Percentiles rank a stretch among this genome's conserved stretches.
phyloP scores from a whole-genome alignment of 2,797 vertebrate genomes.

The Poliocrania exsul region DNA sequence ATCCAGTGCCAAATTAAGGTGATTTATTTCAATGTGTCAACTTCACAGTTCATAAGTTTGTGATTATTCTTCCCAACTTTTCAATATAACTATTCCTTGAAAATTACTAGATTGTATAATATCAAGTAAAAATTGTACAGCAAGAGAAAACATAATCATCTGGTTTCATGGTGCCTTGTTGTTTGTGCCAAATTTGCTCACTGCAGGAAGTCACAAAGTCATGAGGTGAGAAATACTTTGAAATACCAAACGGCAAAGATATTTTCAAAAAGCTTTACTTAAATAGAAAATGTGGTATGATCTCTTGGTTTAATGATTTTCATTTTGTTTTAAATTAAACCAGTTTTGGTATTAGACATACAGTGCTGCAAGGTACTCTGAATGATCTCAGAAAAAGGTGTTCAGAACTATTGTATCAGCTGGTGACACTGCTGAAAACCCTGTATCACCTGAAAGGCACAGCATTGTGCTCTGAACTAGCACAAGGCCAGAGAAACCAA shows the following conservation, averaged over 20 bases:
- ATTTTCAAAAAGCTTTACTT: not conserved
- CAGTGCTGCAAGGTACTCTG: not conserved
- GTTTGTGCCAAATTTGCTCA: not conserved
- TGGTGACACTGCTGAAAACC: not conserved
- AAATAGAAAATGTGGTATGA: not conserved
- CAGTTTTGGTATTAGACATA: not conserved
- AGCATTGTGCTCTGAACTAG: rapidly evolving
- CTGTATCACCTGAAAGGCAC: not conserved
- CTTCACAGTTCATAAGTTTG: conserved; percentile 58
- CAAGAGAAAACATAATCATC: not conserved
- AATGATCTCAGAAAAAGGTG: not conserved
- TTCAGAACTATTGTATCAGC: not conserved
- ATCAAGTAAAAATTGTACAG: conserved; percentile 27
- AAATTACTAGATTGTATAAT: conserved; percentile 50
- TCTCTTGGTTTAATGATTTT: not conserved
- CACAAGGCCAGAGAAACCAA: not conserved
- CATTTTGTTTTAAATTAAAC: not conserved
- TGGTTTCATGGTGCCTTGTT: not conserved
- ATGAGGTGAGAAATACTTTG: not conserved
- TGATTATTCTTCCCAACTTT: conserved; percentile 63
- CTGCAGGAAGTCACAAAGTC: not conserved
- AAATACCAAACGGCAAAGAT: not conserved
- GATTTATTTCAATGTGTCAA: conserved; percentile 63
- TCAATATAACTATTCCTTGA: conserved; percentile 44
- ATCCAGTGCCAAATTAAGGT: conserved; percentile 57